Percentiles rank a stretch among this genome's conserved stretches.
Evolutionary conservation across 35 echinoderm and acorn worm species (phyloP).

Genomic region (Ophiothrix spiculata): DNA sequence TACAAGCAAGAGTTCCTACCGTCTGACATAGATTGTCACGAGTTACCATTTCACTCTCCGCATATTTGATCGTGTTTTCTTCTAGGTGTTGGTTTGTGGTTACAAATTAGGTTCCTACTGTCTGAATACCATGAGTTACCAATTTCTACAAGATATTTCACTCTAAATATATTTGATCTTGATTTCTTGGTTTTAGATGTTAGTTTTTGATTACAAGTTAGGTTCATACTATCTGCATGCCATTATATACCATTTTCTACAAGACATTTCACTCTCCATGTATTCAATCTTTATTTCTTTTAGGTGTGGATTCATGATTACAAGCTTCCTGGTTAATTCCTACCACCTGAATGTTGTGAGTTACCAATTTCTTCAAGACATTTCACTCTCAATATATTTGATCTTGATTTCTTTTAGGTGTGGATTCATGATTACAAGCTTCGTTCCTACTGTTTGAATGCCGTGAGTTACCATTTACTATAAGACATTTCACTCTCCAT

Average conservation of each 20-base stretch:
- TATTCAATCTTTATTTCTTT: no score
- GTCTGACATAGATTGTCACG: constrained; percentile 81
- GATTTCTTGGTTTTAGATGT: no score
- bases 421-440: constrained; percentile 85
- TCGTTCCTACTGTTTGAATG: constrained; percentile 82
- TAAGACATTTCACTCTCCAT: constrained; percentile 46
- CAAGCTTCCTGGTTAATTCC: constrained; percentile 84
- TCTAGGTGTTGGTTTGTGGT: constrained; percentile 60
- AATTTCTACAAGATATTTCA: no score
- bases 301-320: constrained; percentile 74
- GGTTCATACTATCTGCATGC: constrained; percentile 84
- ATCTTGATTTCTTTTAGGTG: no score
- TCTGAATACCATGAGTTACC: constrained; percentile 92
- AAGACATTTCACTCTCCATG: no score
- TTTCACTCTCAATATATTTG: no score
- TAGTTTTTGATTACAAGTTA: constrained; percentile 80
- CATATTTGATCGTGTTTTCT: no score
- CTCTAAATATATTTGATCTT: no score
- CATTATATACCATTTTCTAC: no score
- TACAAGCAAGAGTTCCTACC: no score
- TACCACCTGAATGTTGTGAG: constrained; percentile 93
- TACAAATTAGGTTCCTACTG: constrained; percentile 93
- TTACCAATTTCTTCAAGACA: no score
- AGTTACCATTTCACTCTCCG: no score
- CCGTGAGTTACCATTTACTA: constrained; percentile 97